A percentile compares a stretch with the other conserved stretches of the same genome.
Evolutionary conservation across 2,888 invertebrate species (phyloP).

Genomic region (Amblyjoppa fuscipennis): DNA sequence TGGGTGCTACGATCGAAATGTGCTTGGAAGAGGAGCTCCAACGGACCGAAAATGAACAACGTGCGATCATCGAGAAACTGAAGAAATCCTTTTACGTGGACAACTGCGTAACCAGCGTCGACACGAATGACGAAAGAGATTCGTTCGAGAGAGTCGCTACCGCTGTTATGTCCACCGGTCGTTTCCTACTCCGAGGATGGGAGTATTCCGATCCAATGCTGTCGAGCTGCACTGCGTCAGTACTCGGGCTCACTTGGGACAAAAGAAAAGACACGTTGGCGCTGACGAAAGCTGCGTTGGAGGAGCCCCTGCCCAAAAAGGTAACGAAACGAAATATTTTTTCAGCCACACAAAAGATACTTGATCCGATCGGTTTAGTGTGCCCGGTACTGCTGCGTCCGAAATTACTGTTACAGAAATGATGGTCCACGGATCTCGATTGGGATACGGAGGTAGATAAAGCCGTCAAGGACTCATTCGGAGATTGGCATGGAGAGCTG

Average conservation of each 20-base stretch:
- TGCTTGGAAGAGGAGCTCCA: conserved; percentile 65
- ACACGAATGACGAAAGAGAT: conserved; percentile 51
- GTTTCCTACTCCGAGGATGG: conserved; percentile 70
- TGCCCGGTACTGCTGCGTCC: conserved; percentile 65
- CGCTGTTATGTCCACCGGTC: conserved; percentile 54
- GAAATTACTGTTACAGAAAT: conserved; percentile 64
- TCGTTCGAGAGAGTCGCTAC: conserved; percentile 47
- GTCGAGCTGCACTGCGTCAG: conserved; percentile 46
- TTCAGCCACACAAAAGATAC: conserved; percentile 66
- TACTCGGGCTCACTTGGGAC: conserved; percentile 65
- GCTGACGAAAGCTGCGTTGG: conserved; percentile 39
- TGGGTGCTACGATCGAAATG: conserved; percentile 71
- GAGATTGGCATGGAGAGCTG: conserved; percentile 67
- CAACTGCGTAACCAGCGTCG: conserved; percentile 70
- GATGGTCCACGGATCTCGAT: conserved; percentile 52
- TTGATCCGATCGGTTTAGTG: conserved; percentile 70
- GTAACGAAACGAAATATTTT: conserved; percentile 70
- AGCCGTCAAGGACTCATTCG: conserved; percentile 49
- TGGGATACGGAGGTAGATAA: conserved; percentile 66
- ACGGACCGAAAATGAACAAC: conserved; percentile 5
- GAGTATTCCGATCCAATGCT: conserved; percentile 52
- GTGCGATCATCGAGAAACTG: conserved; percentile 53
- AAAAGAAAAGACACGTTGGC: conserved; percentile 59
- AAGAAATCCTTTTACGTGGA: conserved; percentile 71
- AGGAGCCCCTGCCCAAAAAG: conserved; percentile 20